Conservation (phyloP, 2,113 vertebrate species). For the Pimephales promelas region DNA sequence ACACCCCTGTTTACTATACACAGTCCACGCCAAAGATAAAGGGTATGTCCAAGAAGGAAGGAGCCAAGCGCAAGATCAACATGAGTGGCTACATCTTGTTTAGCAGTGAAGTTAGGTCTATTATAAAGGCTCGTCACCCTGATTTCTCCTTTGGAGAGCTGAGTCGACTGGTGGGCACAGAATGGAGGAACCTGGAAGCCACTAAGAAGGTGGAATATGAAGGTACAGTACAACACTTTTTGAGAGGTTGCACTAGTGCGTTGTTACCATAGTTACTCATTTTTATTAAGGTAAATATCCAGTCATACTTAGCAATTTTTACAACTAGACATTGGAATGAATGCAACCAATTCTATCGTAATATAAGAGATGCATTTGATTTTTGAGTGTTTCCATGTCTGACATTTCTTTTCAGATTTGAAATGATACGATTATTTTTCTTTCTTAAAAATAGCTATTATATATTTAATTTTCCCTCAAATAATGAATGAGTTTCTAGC, state of each 20-base stretch:
- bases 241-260: background rate
- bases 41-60: conserved; percentile 93
- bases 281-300: background rate
- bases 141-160: conserved; percentile 98
- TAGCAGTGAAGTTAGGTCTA: conserved; percentile 98
- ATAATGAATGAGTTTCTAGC: background rate
- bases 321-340: background rate
- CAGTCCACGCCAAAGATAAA: conserved; percentile 95
- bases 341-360: background rate
- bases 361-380: background rate
- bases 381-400: too few relatives aligned
- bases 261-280: background rate
- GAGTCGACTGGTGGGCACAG: conserved; percentile 96
- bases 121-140: conserved; percentile 96
- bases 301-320: background rate
- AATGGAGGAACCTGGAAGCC: conserved; percentile 96
- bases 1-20: background rate
- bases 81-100: conserved; percentile 99
- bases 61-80: conserved; percentile 98
- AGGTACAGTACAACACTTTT: conserved; percentile 75
- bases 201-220: conserved; percentile 97
- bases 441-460: background rate
- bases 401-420: too few relatives aligned
- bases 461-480: background rate
- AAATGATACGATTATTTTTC: background rate